phyloP scores from a whole-genome alignment of 2,797 vertebrate genomes.

The Sparidentex hasta region DNA sequence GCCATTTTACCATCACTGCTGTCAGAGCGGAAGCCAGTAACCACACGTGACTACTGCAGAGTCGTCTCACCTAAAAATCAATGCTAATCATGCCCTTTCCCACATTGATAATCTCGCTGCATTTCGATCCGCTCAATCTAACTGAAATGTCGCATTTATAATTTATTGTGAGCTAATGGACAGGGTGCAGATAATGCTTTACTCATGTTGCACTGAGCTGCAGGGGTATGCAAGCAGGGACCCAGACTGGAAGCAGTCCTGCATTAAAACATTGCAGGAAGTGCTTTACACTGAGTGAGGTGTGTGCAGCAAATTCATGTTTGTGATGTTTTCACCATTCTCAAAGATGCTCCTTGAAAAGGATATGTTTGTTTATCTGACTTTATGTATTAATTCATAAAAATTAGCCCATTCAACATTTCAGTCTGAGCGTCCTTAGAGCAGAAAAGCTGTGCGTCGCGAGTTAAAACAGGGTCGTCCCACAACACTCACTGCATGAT shows the following conservation, averaged over 20 bases:
- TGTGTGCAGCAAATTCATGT: too few species aligned
- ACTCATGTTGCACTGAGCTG: neutral
- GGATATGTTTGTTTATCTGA: too few species aligned
- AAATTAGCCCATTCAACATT: too few species aligned
- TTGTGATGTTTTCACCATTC: too few species aligned
- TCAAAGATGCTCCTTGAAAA: too few species aligned
- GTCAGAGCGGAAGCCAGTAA: neutral
- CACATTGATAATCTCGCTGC: neutral
- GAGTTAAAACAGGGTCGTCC: neutral
- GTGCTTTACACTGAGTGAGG: too few species aligned
- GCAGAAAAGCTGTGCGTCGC: too few species aligned
- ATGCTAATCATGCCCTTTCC: too few species aligned
- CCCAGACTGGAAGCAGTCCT: neutral
- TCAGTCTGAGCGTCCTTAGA: too few species aligned
- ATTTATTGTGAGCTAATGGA: constrained; percentile 5
- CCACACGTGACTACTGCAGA: neutral
- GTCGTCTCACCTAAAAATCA: too few species aligned
- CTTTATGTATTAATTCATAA: too few species aligned
- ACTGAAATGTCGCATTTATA: neutral
- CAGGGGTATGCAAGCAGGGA: neutral
- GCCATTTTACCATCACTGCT: too few species aligned
- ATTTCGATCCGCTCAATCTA: neutral
- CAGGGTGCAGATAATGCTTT: neutral
- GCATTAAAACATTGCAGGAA: neutral
- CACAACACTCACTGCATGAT: neutral